Conservation (phyloP, 2,113 vertebrate genomes). For the Myiagra hebetior region DNA sequence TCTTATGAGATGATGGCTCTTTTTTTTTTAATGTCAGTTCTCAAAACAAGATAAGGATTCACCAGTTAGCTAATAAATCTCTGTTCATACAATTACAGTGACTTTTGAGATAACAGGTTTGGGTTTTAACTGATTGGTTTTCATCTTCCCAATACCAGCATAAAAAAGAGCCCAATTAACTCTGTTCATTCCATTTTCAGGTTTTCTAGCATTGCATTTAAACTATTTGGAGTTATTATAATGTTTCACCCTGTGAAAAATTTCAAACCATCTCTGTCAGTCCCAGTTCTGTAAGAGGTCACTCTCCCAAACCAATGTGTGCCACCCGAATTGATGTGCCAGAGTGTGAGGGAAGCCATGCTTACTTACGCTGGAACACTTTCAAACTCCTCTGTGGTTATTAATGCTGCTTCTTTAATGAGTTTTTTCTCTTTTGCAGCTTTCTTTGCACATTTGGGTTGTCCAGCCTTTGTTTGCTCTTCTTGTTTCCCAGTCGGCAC, state of each 20-base stretch:
- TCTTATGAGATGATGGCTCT: not conserved
- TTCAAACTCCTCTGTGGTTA: conserved; percentile 71
- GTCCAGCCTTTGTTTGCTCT: not conserved
- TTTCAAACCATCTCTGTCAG: not conserved
- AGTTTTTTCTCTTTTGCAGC: not conserved
- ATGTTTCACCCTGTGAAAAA: not conserved
- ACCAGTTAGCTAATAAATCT: not conserved
- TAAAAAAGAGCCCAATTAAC: not conserved
- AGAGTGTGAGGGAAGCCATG: not conserved
- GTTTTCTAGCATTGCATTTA: not conserved
- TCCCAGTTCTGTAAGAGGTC: not conserved
- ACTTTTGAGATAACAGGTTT: not conserved
- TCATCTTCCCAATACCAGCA: not conserved
- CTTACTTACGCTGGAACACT: conserved; percentile 71
- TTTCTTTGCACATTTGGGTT: conserved; percentile 7
- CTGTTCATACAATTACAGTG: not conserved
- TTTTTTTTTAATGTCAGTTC: not conserved
- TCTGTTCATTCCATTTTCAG: not conserved
- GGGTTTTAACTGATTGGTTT: not conserved
- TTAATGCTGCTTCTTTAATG: conserved; percentile 61
- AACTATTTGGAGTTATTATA: not conserved
- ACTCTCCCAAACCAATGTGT: not conserved
- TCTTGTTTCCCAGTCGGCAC: not conserved
- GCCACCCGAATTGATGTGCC: not conserved
- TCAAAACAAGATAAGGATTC: not conserved